These are phyloP conservation scores for Latrodectus elegans DNA, from an alignment of 2,888 invertebrate species.

Conservation along the genomic window DNA sequence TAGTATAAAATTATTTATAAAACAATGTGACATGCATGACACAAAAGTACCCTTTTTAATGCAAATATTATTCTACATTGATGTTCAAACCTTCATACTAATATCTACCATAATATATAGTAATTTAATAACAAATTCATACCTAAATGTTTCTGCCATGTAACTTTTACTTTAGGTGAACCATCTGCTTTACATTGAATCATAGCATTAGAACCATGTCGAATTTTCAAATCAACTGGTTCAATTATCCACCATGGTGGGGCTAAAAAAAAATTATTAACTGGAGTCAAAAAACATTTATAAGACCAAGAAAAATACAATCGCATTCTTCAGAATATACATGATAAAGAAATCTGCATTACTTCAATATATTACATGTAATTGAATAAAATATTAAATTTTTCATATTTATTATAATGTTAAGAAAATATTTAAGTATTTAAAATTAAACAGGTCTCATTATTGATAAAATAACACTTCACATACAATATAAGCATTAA, in stretches of 20 bases:
- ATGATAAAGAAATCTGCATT: too few relatives aligned
- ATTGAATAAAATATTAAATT: too few relatives aligned
- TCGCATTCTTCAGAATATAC: too few relatives aligned
- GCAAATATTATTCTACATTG: not conserved
- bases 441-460: too few relatives aligned
- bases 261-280: slow-evolving; percentile 72
- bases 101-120: too few relatives aligned
- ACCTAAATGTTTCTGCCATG: slow-evolving; percentile 75
- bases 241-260: slow-evolving; percentile 75
- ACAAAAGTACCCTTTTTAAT: not conserved
- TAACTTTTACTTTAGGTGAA: slow-evolving; percentile 74
- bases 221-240: slow-evolving; percentile 74
- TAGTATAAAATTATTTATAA: too few relatives aligned
- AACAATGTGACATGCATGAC: not conserved
- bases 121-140: slow-evolving; percentile 6
- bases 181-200: slow-evolving; percentile 75
- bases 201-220: slow-evolving; percentile 72
- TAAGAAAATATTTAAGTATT: too few relatives aligned
- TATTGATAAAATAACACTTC: too few relatives aligned
- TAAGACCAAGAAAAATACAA: too few relatives aligned
- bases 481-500: too few relatives aligned
- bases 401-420: too few relatives aligned
- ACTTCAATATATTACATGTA: too few relatives aligned
- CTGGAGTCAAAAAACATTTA: not conserved
- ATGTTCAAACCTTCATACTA: not conserved